These are phyloP conservation scores for Anguilla japonica DNA, from an alignment of 2,113 vertebrate genomes.

Conservation along the genomic window DNA sequence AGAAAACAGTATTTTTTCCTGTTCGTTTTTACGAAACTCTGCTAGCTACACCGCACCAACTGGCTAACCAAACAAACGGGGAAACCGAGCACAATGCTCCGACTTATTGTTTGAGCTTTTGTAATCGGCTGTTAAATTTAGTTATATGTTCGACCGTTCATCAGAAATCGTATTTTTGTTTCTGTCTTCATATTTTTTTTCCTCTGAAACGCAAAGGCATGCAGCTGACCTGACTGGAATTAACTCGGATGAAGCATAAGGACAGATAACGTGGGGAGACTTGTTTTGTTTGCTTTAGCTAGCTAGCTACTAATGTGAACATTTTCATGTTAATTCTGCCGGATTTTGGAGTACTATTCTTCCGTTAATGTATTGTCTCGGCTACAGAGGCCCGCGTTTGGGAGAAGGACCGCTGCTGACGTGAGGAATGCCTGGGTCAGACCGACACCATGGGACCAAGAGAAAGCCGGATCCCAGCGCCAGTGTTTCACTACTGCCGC, in stretches of 20 bases:
- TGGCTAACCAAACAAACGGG: conserved; percentile 68
- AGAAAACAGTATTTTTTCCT: conserved; percentile 64
- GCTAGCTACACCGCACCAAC: conserved; percentile 65
- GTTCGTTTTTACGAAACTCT: conserved; percentile 58
- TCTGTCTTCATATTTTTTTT: conserved; percentile 20
- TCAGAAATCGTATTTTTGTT: conserved; percentile 26
- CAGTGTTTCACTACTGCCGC: conserved; percentile 34
- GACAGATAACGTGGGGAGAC: conserved; percentile 60
- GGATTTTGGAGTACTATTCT: conserved; percentile 44
- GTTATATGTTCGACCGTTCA: conserved; percentile 34
- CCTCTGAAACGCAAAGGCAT: conserved; percentile 29
- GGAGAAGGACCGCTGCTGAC: conserved; percentile 64
- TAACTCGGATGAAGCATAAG: conserved; percentile 56
- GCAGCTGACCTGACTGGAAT: conserved; percentile 56
- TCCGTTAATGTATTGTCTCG: conserved; percentile 64
- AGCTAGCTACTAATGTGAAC: conserved; percentile 48
- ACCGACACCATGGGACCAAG: conserved; percentile 79
- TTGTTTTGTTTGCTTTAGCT: conserved; percentile 54
- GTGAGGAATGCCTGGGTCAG: conserved; percentile 79
- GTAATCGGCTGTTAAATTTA: conserved; percentile 44
- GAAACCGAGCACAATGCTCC: conserved; percentile 61
- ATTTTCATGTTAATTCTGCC: conserved; percentile 39
- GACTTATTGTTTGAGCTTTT: conserved; percentile 47
- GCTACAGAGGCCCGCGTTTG: conserved; percentile 60
- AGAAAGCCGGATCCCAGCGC: conserved; percentile 69